Base-by-base conservation (phyloP, 2,888 invertebrate genomes). In the Stomorhina lunata region DNA sequence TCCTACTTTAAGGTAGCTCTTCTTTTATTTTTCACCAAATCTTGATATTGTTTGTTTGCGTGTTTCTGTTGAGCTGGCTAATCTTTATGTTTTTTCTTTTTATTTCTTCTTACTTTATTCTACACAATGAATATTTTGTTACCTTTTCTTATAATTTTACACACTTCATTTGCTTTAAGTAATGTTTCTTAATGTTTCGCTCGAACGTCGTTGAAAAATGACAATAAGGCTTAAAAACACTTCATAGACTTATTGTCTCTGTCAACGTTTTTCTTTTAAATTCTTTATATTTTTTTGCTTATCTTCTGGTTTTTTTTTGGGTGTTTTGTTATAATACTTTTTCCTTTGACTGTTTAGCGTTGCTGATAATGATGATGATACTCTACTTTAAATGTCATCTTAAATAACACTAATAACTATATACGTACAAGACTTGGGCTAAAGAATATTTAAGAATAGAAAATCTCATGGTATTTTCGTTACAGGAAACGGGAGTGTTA, bases 191-290 rank as follows among this genome's bases (percentile, higher is more conserved):
- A n/a, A n/a, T n/a, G n/a, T n/a, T n/a, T n/a, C n/a, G n/a, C n/a
- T n/a, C n/a, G n/a, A n/a, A n/a, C n/a, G n/a, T n/a, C 84, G 76
- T 77, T 86, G n/a, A n/a, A n/a, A n/a, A n/a, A n/a, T n/a, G 86
- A 89, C 89, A 88, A 88, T 86, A 85, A 29, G 88, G 88, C 87
- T 88, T 88, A 88, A 86, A 87, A 86, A 85, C 87, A 87, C 88
- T 88, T 87, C 81, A 87, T 86, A 84, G 83, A 83, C 88, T 86
- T 87, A 88, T 89, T 87, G 87, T 88, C 87, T 88, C 87, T 82
- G 71, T 71, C 68, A 84, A 37, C 87, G 87, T 86, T 86, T 86
- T 86, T 83, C 84, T 85, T 86, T 86, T 83, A 9, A 37, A 37
- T 1, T 37, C 32, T 37, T 45, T 29, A 10, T 25, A 25, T 61